Percentiles rank a stretch among this genome's conserved stretches.
These are phyloP conservation scores for Yponomeuta malinellus DNA, from an alignment of 2,888 invertebrate species.

Conservation along the genomic window DNA sequence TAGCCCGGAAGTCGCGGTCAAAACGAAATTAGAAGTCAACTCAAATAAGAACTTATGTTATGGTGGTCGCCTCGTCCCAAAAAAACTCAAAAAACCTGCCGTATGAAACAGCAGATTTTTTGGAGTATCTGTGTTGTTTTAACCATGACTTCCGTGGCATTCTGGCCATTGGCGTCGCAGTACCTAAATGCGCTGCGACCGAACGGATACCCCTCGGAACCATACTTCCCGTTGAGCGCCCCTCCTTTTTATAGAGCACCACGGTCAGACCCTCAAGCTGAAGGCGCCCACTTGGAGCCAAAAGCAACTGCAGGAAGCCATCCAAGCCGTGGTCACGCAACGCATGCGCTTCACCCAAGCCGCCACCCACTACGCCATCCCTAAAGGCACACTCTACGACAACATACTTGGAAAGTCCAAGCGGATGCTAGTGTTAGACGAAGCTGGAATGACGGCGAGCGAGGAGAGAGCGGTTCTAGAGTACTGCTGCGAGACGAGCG, in stretches of 20 bases:
- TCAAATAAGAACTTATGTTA: no score
- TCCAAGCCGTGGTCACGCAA: conserved; percentile 84
- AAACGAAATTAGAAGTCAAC: no score
- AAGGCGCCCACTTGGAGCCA: conserved; percentile 86
- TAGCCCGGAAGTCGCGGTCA: no score
- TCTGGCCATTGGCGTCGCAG: no score
- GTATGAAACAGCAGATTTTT: no score
- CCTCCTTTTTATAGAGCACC: conserved; percentile 59
- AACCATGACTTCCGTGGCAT: no score
- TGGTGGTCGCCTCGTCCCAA: no score
- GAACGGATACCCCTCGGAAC: no score
- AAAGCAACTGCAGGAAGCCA: conserved; percentile 83
- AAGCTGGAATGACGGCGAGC: conserved; percentile 75
- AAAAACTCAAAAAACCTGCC: no score
- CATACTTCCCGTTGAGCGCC: conserved; percentile 23
- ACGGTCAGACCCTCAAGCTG: conserved; percentile 80
- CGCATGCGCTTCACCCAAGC: conserved; percentile 87
- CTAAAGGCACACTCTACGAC: conserved; percentile 86
- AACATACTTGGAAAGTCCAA: conserved; percentile 86
- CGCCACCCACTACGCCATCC: conserved; percentile 81
- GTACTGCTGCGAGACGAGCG: conserved; percentile 83
- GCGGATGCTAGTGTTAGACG: conserved; percentile 84
- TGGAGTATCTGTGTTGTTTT: no score
- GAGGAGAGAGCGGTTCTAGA: conserved; percentile 82
- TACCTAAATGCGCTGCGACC: no score